Base-by-base conservation (phyloP, 2,113 vertebrate genomes). In the Callocephalon fimbriatum region DNA sequence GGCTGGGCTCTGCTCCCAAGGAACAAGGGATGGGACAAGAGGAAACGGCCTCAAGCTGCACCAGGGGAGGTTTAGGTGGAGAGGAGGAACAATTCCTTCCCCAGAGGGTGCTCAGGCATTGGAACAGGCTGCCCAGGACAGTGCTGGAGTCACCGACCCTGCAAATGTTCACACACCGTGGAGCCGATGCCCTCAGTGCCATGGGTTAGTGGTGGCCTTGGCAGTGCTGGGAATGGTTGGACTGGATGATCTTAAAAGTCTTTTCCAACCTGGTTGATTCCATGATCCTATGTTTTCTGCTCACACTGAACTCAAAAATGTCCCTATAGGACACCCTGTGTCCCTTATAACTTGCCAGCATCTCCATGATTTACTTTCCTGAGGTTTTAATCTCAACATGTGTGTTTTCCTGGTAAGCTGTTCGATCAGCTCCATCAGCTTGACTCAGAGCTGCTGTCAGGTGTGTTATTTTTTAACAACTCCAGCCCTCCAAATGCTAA, bases 381-480 rank as follows among this genome's bases (percentile, higher is more conserved):
- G 22, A 51, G 58, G 15, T 50, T 80, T 80, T 37, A 37, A 53
- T 77, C 37, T 56, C 31, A 68, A 19, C 19, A 40, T 45, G 11
- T 0, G 0, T 81, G 48, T 75, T 95, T 88, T 82, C 37, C 78
- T 65, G 27, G 13, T 48, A 58, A 86, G 4, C 1, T 65, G 2
- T 70, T 70, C 0, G 2, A 66, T 77, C 54, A 53, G 6, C 32
- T 88, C 53, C 61, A 12, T 27, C 38, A 51, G 31, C 14, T 22
- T 85, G 86, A 84, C 58, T 95, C 76, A 92, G 47, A 87, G 70
- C 26, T 44, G 42, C 73, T 89, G 94, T 78, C 84, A 81, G 48
- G 47, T 70, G 17, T 62, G 42, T 62, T 65, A 31, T 80, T 71
- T 92, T 84, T 86, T n/a, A 85, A 62, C 27, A 74, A 2, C 51